A percentile compares a stretch with the other conserved stretches of the same genome.
Evolutionary conservation across 2,797 vertebrate genomes (phyloP).

Genomic region (Galago senegalensis): DNA sequence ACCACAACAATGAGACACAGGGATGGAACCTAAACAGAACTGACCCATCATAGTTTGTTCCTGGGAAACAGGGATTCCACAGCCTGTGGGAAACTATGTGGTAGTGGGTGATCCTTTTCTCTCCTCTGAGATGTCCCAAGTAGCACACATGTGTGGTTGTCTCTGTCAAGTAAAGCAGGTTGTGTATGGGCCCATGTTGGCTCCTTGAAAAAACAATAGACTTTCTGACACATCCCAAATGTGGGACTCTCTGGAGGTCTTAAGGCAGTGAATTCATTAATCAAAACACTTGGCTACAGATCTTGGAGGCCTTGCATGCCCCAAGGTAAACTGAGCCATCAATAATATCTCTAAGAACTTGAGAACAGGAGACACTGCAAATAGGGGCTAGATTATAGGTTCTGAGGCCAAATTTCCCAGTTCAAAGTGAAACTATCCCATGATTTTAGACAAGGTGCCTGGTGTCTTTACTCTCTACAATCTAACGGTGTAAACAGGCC

Average conservation of each 20-base stretch:
- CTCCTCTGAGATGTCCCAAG: neutral
- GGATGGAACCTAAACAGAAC: no score
- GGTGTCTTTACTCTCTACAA: neutral
- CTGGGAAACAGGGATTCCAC: neutral
- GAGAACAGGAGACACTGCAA: neutral
- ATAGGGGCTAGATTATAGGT: no score
- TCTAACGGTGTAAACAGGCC: no score
- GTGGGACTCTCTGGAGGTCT: neutral
- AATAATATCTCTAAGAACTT: neutral
- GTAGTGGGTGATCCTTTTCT: neutral
- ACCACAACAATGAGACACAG: neutral
- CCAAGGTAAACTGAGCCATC: no score
- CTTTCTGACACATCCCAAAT: no score
- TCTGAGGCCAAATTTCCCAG: neutral
- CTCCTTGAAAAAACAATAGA: neutral
- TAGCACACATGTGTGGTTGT: accelerated
- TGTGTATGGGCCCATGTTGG: accelerated
- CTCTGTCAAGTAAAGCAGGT: neutral
- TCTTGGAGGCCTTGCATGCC: neutral
- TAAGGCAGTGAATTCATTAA: no score
- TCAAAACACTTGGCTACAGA: neutral
- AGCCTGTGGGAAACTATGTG: neutral
- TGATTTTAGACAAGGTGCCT: neutral
- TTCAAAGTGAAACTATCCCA: no score
- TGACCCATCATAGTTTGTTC: neutral